phyloP scores from a whole-genome alignment of 1,140 invertebrate genomes.

The Marisa cornuarietis region DNA sequence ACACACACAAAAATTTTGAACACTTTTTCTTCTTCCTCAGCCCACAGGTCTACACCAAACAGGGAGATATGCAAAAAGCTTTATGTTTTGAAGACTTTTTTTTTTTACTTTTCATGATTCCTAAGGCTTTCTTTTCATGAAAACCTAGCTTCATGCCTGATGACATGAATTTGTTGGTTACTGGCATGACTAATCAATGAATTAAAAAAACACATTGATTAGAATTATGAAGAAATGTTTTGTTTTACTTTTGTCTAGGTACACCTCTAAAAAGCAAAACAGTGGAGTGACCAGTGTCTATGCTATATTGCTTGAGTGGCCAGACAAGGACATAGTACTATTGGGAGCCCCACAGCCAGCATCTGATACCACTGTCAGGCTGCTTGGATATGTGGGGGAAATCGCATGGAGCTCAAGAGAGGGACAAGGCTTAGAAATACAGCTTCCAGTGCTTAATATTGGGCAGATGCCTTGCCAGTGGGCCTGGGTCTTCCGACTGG shows the following conservation, averaged over 20 bases:
- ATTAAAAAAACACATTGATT: background rate
- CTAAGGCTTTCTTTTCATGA: too few relatives aligned
- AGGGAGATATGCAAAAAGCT: too few relatives aligned
- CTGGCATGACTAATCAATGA: too few relatives aligned
- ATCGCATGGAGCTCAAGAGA: conserved; percentile 22
- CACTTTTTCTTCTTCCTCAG: too few relatives aligned
- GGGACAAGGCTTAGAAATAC: conserved; percentile 35
- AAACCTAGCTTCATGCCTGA: too few relatives aligned
- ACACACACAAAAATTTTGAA: too few relatives aligned
- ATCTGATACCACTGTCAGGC: conserved; percentile 42
- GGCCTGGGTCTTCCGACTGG: conserved; percentile 53
- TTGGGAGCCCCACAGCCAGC: conserved; percentile 64
- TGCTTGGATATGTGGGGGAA: conserved; percentile 48
- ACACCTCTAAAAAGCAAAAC: conserved; percentile 67
- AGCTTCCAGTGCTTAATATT: conserved; percentile 40
- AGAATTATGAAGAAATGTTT: conserved; percentile 57
- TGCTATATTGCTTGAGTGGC: conserved; percentile 75
- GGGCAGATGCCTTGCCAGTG: conserved; percentile 46
- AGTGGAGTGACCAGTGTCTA: conserved; percentile 70
- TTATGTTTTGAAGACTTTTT: too few relatives aligned
- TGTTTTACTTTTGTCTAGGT: conserved; percentile 48
- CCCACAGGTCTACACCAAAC: too few relatives aligned
- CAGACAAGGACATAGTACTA: conserved; percentile 68
- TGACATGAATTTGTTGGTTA: too few relatives aligned
- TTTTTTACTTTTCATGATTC: too few relatives aligned